A percentile compares a stretch with the other conserved stretches of the same genome.
phyloP scores from a whole-genome alignment of 2,888 invertebrate species.

The Drosophila meridionalis region DNA sequence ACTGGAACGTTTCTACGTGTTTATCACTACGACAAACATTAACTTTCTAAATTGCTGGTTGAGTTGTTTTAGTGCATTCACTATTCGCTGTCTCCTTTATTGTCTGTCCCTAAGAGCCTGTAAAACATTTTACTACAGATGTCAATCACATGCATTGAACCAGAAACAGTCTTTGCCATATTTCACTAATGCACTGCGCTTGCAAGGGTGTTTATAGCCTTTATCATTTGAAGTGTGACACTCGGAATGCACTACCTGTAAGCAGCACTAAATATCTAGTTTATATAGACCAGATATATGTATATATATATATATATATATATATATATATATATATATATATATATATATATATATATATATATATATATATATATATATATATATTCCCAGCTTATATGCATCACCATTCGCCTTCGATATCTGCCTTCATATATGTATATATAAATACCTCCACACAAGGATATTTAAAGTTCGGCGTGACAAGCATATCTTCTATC shows the following conservation, averaged over 20 bases:
- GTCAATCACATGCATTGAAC: not conserved
- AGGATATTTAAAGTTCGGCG: not conserved
- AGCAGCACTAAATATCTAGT: not conserved
- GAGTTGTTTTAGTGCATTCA: not conserved
- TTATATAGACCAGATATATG: no score
- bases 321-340: no score
- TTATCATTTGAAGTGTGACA: not conserved
- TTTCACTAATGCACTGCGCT: not conserved
- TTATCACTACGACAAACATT: not conserved
- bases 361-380: no score
- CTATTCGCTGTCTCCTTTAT: not conserved
- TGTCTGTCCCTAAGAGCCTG: not conserved
- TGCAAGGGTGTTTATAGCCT: not conserved
- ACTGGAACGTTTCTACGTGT: no score
- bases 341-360: no score
- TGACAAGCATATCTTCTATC: not conserved
- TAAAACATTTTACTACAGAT: not conserved
- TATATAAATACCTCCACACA: no score
- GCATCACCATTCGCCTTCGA: no score
- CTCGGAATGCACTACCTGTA: not conserved
- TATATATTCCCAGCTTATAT: no score
- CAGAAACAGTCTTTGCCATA: not conserved
- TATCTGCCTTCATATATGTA: no score
- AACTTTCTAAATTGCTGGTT: not conserved
- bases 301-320: no score